A percentile compares a stretch with the other conserved stretches of the same genome.
Evolutionary conservation across 2,888 invertebrate species (phyloP).

Genomic region (Eupithecia exiguata): DNA sequence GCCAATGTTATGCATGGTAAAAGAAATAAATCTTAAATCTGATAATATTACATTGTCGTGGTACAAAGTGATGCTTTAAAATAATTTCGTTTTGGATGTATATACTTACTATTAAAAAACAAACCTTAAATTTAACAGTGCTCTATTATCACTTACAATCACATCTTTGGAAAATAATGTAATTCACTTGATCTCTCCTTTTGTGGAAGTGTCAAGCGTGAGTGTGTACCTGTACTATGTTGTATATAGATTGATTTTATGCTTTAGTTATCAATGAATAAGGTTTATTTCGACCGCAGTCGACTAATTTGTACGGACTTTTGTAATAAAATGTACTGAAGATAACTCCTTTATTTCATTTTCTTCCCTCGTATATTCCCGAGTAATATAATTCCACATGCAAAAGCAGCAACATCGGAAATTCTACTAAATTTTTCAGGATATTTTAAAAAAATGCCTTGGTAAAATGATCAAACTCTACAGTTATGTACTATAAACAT

Average conservation of each 20-base stretch:
- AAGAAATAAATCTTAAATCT: no score
- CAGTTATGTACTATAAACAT: no score
- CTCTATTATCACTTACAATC: constrained; percentile 11
- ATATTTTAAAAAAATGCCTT: not conserved
- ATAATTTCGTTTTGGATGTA: not conserved
- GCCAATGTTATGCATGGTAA: no score
- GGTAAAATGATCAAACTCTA: not conserved
- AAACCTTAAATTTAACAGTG: not conserved
- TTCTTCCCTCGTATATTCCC: not conserved
- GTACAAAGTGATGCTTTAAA: not conserved
- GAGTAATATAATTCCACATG: not conserved
- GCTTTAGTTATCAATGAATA: constrained; percentile 60
- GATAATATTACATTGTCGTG: not conserved
- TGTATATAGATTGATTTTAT: constrained; percentile 73
- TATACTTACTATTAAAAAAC: no score
- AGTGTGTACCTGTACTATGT: constrained; percentile 62
- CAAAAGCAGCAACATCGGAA: not conserved
- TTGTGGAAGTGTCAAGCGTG: constrained; percentile 51
- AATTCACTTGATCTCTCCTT: constrained; percentile 64
- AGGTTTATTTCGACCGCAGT: constrained; percentile 80
- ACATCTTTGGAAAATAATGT: constrained; percentile 24
- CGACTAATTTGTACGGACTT: constrained; percentile 68
- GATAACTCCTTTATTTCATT: constrained; percentile 35
- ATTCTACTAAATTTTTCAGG: not conserved
- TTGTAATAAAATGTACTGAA: constrained; percentile 73